phyloP scores from a whole-genome alignment of 2,888 invertebrate genomes.

The Leptinotarsa tumamoca region DNA sequence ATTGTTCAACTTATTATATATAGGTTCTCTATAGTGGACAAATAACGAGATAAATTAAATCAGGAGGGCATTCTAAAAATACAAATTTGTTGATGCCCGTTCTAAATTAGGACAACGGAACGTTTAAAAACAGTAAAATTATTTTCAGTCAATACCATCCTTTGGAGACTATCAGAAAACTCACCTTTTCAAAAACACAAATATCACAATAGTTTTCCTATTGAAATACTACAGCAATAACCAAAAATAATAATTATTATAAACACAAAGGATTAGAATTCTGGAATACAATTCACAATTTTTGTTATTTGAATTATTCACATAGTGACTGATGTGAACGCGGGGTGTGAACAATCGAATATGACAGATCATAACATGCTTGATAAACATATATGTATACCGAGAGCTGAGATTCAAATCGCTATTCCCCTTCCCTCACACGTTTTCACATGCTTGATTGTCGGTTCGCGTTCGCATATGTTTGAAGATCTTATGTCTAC shows the following conservation, averaged over 20 bases:
- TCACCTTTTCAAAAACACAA: slow-evolving; percentile 13
- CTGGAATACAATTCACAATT: not conserved
- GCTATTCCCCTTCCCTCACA: slow-evolving; percentile 36
- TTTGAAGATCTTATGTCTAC: slow-evolving; percentile 4
- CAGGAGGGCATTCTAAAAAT: slow-evolving; percentile 18
- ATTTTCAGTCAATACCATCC: not conserved
- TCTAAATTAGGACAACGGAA: slow-evolving; percentile 6
- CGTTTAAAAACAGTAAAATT: not conserved
- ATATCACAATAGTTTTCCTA: not conserved
- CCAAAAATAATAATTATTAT: not conserved
- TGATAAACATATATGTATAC: slow-evolving; percentile 40
- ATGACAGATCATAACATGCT: slow-evolving; percentile 44
- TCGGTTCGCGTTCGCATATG: slow-evolving; percentile 12
- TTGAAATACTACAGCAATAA: not conserved
- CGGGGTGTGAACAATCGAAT: slow-evolving; percentile 42
- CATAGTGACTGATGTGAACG: slow-evolving; percentile 41
- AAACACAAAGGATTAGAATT: not conserved
- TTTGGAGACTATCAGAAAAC: not conserved
- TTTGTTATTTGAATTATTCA: slow-evolving; percentile 23
- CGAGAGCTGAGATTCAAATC: slow-evolving; percentile 38
- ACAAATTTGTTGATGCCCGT: slow-evolving; percentile 6
- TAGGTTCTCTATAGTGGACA: not conserved
- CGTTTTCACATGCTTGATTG: slow-evolving; percentile 12
- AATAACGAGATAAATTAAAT: not conserved
- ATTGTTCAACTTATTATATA: not conserved